Evolutionary conservation across 2,113 vertebrate species (phyloP).

Genomic region (Helogale parvula): DNA sequence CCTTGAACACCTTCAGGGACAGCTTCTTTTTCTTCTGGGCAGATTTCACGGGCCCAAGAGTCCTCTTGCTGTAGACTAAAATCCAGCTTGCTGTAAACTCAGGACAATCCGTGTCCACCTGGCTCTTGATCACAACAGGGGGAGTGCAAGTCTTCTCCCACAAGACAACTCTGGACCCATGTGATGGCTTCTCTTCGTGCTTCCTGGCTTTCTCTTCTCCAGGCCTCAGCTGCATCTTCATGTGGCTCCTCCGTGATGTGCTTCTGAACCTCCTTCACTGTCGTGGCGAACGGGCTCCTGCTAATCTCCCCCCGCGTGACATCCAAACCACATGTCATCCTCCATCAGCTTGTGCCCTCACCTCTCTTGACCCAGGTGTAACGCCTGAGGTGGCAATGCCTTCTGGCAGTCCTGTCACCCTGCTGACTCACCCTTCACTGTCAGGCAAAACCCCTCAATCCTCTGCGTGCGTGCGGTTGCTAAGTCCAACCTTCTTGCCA

Average conservation of each 20-base stretch:
- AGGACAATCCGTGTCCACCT: background rate
- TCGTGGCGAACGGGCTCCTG: background rate
- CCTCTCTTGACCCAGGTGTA: conserved; percentile 61
- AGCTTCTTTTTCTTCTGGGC: background rate
- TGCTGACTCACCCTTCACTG: conserved; percentile 14
- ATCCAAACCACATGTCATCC: conserved; percentile 11
- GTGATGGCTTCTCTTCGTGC: background rate
- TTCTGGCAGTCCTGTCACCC: background rate
- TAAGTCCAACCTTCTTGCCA: conserved; percentile 40
- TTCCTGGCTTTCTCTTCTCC: background rate
- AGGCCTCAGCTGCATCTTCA: background rate
- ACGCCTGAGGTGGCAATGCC: background rate
- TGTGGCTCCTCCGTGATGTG: background rate
- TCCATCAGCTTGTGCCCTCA: background rate
- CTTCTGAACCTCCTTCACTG: background rate
- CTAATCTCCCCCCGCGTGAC: conserved; percentile 53
- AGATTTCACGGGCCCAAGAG: background rate
- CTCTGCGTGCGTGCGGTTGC: background rate
- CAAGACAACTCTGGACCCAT: background rate
- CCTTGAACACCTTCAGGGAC: background rate
- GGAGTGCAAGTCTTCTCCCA: background rate
- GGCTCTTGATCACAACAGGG: background rate
- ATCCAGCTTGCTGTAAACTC: background rate
- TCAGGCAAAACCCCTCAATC: conserved; percentile 41
- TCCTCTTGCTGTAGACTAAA: background rate